phyloP scores from a whole-genome alignment of 2,797 vertebrate genomes.

The Urophycis tenuis region DNA sequence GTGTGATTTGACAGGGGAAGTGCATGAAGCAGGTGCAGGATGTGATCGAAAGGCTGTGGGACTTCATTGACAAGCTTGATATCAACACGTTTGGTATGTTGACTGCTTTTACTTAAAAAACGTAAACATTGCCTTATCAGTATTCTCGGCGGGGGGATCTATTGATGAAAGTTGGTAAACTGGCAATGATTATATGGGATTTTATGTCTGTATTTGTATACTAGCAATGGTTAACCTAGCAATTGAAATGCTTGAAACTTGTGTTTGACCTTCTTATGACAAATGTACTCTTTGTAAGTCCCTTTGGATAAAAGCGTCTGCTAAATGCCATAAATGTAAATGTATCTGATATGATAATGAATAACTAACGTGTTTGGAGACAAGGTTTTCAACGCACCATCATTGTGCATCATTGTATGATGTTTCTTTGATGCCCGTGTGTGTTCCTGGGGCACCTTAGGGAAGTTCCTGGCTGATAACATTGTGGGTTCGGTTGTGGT shows the following conservation, averaged over 20 bases:
- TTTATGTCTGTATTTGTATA: too few relatives aligned
- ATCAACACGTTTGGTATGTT: conserved; percentile 92
- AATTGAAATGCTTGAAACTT: too few relatives aligned
- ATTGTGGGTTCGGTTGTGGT: conserved; percentile 98
- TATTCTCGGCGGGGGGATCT: too few relatives aligned
- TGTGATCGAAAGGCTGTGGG: conserved; percentile 95
- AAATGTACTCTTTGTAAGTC: too few relatives aligned
- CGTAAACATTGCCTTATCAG: not conserved
- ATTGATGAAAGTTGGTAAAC: too few relatives aligned
- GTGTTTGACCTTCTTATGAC: too few relatives aligned
- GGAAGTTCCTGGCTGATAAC: conserved; percentile 96
- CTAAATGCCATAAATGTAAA: too few relatives aligned
- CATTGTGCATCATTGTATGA: not conserved
- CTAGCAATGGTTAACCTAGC: too few relatives aligned
- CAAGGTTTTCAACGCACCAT: too few relatives aligned
- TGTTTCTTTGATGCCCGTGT: not conserved
- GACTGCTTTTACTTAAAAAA: not conserved
- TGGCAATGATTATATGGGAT: too few relatives aligned
- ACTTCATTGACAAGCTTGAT: conserved; percentile 95
- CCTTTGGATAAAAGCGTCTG: too few relatives aligned
- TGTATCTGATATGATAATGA: not conserved
- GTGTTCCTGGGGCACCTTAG: conserved; percentile 55
- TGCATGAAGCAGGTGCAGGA: conserved; percentile 99
- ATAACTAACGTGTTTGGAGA: not conserved
- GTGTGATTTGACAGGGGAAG: conserved; percentile 75